Base-by-base conservation (phyloP, 2,888 invertebrate genomes). In the Leptopilina myrica region DNA sequence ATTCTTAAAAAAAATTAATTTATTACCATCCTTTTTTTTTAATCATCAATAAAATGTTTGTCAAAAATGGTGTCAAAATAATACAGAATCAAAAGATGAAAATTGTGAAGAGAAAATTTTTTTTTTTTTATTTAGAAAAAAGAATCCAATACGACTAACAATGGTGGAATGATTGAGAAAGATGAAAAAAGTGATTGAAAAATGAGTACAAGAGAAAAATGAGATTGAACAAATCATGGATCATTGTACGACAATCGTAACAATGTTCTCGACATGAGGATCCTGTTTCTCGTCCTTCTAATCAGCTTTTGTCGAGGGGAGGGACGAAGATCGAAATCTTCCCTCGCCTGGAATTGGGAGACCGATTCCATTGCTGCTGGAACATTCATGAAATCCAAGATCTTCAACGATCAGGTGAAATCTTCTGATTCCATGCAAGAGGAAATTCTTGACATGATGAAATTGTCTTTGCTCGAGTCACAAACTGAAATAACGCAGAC, bases 221-320 rank as follows among this genome's bases (percentile, higher is more conserved):
- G n/a, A 43, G 64, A 12, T 49, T 66, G 76, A 77, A 64, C 76
- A 67, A 49, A 76, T 40, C 43, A 64, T 64, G 49, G 49, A 66
- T 8, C 56, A n/a, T 14, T 12, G 14, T 64, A 49, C 43, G 26
- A 64, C 46, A 80, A 56, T 76, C 69, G 40, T 73, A 77, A 81
- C 64, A 76, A 81, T 83, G 82, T 79, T 76, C 40, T 67, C 80
- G 81, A 76, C 79, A 83, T 83, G 83, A 83, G 81, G 80, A 80
- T 62, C 83, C 76, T 81, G 64, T 79, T 80, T 56, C 78, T 81
- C 67, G 78, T 76, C 78, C 79, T 79, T 66, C 79, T 83, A 67
- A 33, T 83, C 43, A 80, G 67, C 78, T 75, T 77, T 40, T 76
- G 77, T 75, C 76, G 80, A 49, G 79, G 78, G 46, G 26, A 78